These are phyloP conservation scores for Probosciger aterrimus DNA, from an alignment of 2,113 vertebrate species.

Conservation along the genomic window DNA sequence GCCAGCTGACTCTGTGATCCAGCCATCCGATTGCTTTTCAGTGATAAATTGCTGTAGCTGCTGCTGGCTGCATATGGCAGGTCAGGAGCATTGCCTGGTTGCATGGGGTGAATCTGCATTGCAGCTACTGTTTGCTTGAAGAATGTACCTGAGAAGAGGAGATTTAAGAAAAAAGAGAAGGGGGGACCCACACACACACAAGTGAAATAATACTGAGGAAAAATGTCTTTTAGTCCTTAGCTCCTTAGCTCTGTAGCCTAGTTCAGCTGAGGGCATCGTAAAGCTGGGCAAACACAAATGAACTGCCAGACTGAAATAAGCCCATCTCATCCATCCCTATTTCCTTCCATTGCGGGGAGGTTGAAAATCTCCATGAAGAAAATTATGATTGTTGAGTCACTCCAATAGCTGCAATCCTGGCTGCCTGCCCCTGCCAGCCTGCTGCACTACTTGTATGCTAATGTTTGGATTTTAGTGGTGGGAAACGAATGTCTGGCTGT, in stretches of 20 bases:
- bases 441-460: conserved; percentile 25
- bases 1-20: not conserved
- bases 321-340: not conserved
- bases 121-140: not conserved
- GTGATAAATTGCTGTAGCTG: not conserved
- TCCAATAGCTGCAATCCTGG: conserved; percentile 4
- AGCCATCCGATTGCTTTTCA: not conserved
- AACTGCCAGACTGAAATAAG: not conserved
- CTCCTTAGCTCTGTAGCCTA: not conserved
- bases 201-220: not conserved
- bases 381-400: conserved; percentile 13
- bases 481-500: conserved; percentile 27
- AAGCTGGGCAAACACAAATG: not conserved
- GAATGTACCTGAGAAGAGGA: not conserved
- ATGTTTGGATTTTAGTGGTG: conserved; percentile 36
- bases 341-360: not conserved
- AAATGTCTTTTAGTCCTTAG: not conserved
- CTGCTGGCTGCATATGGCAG: not conserved
- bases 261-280: not conserved
- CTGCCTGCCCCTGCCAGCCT: conserved; percentile 48
- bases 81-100: not conserved
- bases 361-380: conserved; percentile 6
- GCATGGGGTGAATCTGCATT: not conserved
- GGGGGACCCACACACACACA: fast-evolving
- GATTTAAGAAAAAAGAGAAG: not conserved